Evolutionary conservation across 2,888 invertebrate species (phyloP), one percentile per base, ranked within the genome.

Genomic region (Stictocephala bisonia): DNA sequence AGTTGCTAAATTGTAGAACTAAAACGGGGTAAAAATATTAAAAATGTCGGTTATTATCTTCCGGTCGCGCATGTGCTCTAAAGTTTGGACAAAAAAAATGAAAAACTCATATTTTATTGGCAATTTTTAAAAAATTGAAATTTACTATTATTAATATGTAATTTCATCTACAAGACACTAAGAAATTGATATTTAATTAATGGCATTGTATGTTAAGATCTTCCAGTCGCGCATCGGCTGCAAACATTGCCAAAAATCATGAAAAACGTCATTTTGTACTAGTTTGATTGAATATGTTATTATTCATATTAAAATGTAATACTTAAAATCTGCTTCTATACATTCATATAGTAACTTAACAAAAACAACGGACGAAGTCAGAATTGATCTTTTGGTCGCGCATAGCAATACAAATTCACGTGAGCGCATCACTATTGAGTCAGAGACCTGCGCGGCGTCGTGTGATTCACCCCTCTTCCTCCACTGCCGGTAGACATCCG

Each of bases 1-100:
- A 86, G 41, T 80, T 91, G 60, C 88, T 88, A 40, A 87, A 48
- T 68, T 22, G 20, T 22, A n/a, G 22, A 31, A 68, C 22, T 15
- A 68, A 68, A 29, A 67, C 13, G 51, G 22, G 50, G 50, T 4
- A 60, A 60, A 60, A 31, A 60, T 60, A 60, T 60, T 60, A 15
- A 56, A 56, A 56, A 29, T 56, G 31, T 56, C 29, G 2, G 60
- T 18, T 60, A 20, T 35, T 60, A 60, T 60, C 40, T 60, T 20
- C 60, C 60, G 40, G 35, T 60, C 40, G 29, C 56, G 29, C 56
- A 56, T 29, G 31, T 29, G 50, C 67, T 31, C 18, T 56, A 29
- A 56, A 56, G 29, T 56, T 56, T 56, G 60, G n/a, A 53, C 20
- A 48, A 48, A 48, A 48, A 15, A 15, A 18, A 13, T 22, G 11